Evolutionary conservation across 1,140 invertebrate genomes (phyloP).

Genomic region (Ceratosolen solmsi): DNA sequence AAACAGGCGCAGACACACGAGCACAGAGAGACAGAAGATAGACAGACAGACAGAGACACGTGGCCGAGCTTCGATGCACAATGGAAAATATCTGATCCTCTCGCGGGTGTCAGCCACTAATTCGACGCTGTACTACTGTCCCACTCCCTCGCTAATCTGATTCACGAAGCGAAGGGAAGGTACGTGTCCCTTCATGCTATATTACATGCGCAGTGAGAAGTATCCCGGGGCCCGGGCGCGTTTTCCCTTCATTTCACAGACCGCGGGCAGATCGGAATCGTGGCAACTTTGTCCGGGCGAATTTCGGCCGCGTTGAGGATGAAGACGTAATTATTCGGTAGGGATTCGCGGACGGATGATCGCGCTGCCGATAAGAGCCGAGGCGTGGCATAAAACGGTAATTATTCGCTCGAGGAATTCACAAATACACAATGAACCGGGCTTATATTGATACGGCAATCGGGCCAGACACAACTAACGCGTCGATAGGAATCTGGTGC

Average conservation of each 20-base stretch:
- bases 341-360: not conserved
- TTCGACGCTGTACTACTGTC: constrained; percentile 44
- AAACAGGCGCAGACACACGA: no score
- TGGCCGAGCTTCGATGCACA: constrained; percentile 45
- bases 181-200: constrained; percentile 56
- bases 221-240: not conserved
- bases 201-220: constrained; percentile 48
- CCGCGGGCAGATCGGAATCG: constrained; percentile 50
- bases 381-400: constrained; percentile 17
- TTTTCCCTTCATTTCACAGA: constrained; percentile 34
- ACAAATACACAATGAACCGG: not conserved
- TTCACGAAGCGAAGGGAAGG: constrained; percentile 53
- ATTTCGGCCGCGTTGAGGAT: constrained; percentile 32
- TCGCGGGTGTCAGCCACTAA: constrained; percentile 50
- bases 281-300: constrained; percentile 8
- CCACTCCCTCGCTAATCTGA: constrained; percentile 54
- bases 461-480: not conserved
- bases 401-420: constrained; percentile 11
- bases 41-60: no score
- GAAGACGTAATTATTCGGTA: constrained; percentile 12
- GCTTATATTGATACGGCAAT: not conserved
- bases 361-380: not conserved
- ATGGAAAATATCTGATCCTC: constrained; percentile 50
- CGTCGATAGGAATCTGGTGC: not conserved
- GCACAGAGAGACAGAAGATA: no score